These are phyloP conservation scores for Mantis religiosa DNA, from an alignment of 2,888 invertebrate species.

Conservation along the genomic window DNA sequence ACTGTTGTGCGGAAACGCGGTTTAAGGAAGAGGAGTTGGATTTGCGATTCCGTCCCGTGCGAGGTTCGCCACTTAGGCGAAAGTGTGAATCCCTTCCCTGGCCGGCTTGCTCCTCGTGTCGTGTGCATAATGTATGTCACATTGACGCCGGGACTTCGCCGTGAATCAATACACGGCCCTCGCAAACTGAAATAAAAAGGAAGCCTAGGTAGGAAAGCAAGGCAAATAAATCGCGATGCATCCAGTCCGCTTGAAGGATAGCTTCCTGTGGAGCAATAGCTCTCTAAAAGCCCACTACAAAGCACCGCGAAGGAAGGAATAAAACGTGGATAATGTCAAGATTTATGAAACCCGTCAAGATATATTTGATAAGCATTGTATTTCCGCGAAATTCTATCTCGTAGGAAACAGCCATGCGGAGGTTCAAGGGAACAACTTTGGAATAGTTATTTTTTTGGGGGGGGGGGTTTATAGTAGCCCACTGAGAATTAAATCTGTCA, in stretches of 20 bases:
- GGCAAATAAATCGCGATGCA: not conserved
- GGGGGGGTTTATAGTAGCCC: not conserved
- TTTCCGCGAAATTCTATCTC: not conserved
- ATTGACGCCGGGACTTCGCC: not conserved
- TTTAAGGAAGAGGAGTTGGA: not conserved
- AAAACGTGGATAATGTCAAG: not conserved
- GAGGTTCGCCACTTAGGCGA: not conserved
- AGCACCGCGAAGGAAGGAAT: not conserved
- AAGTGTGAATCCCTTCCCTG: not conserved
- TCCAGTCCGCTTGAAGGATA: not conserved
- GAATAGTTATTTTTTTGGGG: not conserved
- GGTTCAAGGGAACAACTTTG: not conserved
- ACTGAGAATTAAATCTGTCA: not conserved
- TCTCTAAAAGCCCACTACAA: not conserved
- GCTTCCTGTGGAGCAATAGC: not conserved
- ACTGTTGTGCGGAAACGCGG: no score
- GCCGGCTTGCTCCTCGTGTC: not conserved
- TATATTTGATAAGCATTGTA: not conserved
- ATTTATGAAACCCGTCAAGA: not conserved
- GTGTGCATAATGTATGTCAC: slow-evolving; percentile 7
- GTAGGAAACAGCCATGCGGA: not conserved
- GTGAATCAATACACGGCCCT: slow-evolving; percentile 3
- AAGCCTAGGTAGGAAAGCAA: not conserved
- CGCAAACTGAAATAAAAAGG: not conserved
- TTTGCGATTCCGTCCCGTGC: not conserved